Evolutionary conservation across 2,888 invertebrate species (phyloP).

Genomic region (Gastracanthus pulcherrimus): DNA sequence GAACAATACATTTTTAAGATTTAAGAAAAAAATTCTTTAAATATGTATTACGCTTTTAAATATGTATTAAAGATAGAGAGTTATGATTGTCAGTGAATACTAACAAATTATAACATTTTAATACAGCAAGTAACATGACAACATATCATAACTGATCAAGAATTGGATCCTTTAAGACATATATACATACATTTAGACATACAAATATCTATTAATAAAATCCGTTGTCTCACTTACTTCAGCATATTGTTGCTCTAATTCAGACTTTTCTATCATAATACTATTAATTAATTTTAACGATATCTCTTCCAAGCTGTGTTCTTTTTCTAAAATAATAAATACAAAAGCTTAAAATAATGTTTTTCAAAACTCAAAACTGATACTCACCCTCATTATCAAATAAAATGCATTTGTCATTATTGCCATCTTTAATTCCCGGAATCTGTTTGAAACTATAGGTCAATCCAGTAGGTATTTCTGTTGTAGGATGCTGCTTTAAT

Average conservation of each 20-base stretch:
- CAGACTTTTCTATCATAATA: conserved; percentile 84
- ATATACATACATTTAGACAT: background rate
- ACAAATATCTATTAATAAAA: background rate
- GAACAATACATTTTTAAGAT: too few species aligned
- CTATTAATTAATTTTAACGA: conserved; percentile 85
- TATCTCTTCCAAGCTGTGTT: conserved; percentile 87
- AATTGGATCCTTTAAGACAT: too few species aligned
- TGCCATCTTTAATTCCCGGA: conserved; percentile 59
- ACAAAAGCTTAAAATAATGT: background rate
- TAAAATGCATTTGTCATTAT: conserved; percentile 58
- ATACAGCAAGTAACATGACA: too few species aligned
- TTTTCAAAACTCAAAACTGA: background rate
- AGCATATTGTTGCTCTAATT: conserved; percentile 84
- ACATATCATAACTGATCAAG: too few species aligned
- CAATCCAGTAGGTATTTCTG: conserved; percentile 66
- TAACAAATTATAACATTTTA: too few species aligned
- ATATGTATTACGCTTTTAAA: too few species aligned
- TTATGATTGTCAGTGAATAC: too few species aligned
- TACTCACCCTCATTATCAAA: conserved; percentile 63
- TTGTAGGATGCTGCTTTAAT: conserved; percentile 76
- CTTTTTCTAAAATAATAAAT: conserved; percentile 63
- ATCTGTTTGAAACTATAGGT: conserved; percentile 67
- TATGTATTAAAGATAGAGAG: too few species aligned
- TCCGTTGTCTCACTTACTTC: conserved; percentile 70
- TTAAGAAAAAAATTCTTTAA: too few species aligned